Evolutionary conservation across 2,113 vertebrate genomes (phyloP).

Genomic region (Apodemus speciosus): DNA sequence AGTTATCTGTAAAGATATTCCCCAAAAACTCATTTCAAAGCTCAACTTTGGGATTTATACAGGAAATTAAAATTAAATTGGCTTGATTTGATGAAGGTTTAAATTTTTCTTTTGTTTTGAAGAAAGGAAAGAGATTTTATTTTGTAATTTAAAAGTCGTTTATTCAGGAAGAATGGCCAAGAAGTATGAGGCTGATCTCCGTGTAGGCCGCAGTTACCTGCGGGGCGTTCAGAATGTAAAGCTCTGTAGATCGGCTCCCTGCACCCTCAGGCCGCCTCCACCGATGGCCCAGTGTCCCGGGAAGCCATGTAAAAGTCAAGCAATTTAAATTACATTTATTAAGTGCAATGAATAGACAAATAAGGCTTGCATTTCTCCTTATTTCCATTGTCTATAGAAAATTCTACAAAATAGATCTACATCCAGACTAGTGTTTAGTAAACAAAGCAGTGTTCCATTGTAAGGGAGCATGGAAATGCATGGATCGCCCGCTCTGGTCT

Average conservation of each 20-base stretch:
- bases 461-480: too few species aligned
- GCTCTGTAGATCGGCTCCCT: constrained; percentile 30
- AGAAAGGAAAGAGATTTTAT: constrained; percentile 65
- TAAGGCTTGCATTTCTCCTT: constrained; percentile 53
- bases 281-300: constrained; percentile 47
- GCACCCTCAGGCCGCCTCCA: constrained; percentile 49
- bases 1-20: constrained; percentile 27
- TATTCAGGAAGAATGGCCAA: constrained; percentile 60
- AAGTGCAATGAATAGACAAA: constrained; percentile 56
- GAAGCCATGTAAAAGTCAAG: constrained; percentile 58
- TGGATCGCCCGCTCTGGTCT: too few species aligned
- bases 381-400: constrained; percentile 51
- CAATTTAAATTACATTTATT: constrained; percentile 64
- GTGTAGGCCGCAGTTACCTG: constrained; percentile 60
- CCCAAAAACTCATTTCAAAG: constrained; percentile 27
- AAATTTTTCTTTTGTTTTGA: constrained; percentile 62
- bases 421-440: constrained; percentile 36
- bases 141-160: constrained; percentile 65
- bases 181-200: constrained; percentile 67
- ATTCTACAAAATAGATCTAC: not conserved
- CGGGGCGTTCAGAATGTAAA: constrained; percentile 55
- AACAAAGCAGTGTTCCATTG: constrained; percentile 25
- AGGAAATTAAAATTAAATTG: constrained; percentile 67
- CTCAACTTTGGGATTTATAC: constrained; percentile 28
- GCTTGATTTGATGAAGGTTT: constrained; percentile 56